Evolutionary conservation across 2,888 invertebrate genomes (phyloP).

Genomic region (Seira sanloemensis): DNA sequence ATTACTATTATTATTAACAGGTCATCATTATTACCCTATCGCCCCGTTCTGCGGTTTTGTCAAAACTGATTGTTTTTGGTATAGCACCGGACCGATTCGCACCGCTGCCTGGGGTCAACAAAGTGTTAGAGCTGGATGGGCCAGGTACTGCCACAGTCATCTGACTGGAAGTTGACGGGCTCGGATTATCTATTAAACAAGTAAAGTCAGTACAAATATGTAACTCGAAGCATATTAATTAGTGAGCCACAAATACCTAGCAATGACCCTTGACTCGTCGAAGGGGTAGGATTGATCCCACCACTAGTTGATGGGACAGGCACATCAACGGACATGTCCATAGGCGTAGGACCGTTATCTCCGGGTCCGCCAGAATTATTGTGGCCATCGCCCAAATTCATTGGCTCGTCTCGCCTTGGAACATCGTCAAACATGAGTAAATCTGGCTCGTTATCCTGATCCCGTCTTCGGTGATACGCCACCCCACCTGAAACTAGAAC

Average conservation of each 20-base stretch:
- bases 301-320: conserved; percentile 21
- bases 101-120: conserved; percentile 57
- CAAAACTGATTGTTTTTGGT: conserved; percentile 94
- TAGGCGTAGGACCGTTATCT: conserved; percentile 55
- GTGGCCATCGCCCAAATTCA: conserved; percentile 53
- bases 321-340: conserved; percentile 56
- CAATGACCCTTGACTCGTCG: conserved; percentile 33
- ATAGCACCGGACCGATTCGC: conserved; percentile 81
- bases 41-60: conserved; percentile 89
- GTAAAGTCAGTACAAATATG: background rate
- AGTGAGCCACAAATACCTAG: conserved; percentile 4
- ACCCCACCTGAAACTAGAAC: conserved; percentile 61
- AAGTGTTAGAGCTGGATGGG: conserved; percentile 34
- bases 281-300: conserved; percentile 24
- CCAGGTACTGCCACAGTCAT: conserved; percentile 43
- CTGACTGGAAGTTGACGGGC: conserved; percentile 46
- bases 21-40: no score
- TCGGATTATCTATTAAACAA: conserved; percentile 35
- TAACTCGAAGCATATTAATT: background rate
- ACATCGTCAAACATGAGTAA: conserved; percentile 60
- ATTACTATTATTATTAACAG: no score
- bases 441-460: conserved; percentile 66
- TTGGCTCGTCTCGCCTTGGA: conserved; percentile 44
- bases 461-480: conserved; percentile 27
- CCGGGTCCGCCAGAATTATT: conserved; percentile 34